Evolutionary conservation across 2,113 vertebrate genomes (phyloP).

Genomic region (Setophaga petechia): DNA sequence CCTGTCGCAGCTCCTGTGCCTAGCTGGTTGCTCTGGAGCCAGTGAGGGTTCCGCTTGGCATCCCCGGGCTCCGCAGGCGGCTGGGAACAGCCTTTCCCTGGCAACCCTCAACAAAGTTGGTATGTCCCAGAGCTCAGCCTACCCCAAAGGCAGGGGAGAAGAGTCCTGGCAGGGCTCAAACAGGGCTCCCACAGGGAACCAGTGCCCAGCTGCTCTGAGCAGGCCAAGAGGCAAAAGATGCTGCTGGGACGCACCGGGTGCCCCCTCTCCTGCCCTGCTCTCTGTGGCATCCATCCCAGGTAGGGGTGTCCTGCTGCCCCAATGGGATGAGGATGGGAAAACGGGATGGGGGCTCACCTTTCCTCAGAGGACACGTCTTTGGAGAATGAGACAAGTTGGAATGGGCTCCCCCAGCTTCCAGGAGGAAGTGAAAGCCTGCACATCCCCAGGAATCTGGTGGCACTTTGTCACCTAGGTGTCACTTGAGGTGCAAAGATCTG

Average conservation of each 20-base stretch:
- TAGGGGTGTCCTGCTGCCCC: neutral
- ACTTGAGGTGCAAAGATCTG: neutral
- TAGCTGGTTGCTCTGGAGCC: neutral
- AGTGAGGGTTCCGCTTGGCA: neutral
- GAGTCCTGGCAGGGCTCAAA: neutral
- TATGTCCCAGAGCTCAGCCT: neutral
- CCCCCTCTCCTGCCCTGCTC: neutral
- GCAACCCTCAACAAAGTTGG: conserved; percentile 48
- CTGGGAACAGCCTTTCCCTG: conserved; percentile 8
- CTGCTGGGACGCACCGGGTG: neutral
- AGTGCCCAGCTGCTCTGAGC: neutral
- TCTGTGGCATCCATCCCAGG: fast-evolving
- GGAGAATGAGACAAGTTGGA: neutral
- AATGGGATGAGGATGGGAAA: neutral
- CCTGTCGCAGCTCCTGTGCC: fast-evolving
- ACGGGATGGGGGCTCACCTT: neutral
- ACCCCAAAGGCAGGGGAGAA: neutral
- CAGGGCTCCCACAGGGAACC: neutral
- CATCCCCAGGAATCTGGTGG: fast-evolving
- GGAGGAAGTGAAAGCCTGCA: neutral
- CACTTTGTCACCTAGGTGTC: neutral
- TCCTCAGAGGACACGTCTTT: fast-evolving
- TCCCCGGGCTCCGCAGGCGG: neutral
- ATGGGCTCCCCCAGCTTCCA: neutral
- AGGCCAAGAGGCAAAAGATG: neutral